Percentiles rank a stretch among this genome's conserved stretches.
phyloP scores from a whole-genome alignment of 2,888 invertebrate genomes.

The Alentia gelatinosa region DNA sequence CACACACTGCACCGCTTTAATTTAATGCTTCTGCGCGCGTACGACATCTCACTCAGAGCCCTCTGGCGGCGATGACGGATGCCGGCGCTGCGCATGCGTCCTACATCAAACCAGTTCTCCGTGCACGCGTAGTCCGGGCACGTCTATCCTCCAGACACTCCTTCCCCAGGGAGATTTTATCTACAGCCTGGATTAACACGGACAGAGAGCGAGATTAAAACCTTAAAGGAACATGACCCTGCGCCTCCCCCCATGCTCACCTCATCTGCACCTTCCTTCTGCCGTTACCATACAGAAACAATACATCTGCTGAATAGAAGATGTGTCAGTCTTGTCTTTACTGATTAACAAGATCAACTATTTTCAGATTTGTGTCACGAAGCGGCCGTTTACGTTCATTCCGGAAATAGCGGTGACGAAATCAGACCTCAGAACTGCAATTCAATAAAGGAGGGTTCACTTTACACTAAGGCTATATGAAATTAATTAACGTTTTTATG shows the following conservation, averaged over 20 bases:
- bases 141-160: not conserved
- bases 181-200: not conserved
- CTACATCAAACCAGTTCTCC: not conserved
- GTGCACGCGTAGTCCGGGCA: not conserved
- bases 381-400: not conserved
- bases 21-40: not conserved
- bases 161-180: not conserved
- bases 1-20: not conserved
- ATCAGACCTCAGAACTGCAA: not conserved
- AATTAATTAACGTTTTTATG: not conserved
- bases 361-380: not conserved
- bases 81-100: not conserved
- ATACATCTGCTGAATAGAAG: not conserved
- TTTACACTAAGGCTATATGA: not conserved
- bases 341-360: not conserved
- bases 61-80: not conserved
- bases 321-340: not conserved
- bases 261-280: not conserved
- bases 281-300: too few relatives aligned
- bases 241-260: not conserved
- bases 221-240: not conserved
- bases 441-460: not conserved
- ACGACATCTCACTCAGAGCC: not conserved
- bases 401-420: not conserved
- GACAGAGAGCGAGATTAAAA: not conserved